Evolutionary conservation across 2,113 vertebrate genomes (phyloP), one percentile per base, ranked within the genome.

Genomic region (Probosciger aterrimus): DNA sequence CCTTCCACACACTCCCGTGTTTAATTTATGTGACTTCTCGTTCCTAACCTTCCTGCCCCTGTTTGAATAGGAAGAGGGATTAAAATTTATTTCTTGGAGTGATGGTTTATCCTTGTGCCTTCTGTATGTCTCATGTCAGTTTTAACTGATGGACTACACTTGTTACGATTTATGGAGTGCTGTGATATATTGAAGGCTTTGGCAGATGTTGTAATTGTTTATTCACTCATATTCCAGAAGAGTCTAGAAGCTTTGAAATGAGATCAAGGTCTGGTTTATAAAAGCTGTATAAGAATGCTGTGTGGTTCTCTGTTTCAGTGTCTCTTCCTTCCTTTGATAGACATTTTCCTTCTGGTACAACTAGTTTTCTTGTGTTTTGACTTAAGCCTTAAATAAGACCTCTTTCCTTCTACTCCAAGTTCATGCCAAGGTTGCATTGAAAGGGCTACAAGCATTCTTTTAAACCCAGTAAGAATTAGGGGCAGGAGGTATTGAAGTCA

Each of bases 21-120:
- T 92, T 90, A 82, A 94, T 95, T 94, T 87, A 64, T 90, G 30
- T 64, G 80, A 93, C 82, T 95, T 90, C 65, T 93, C 10, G 6
- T 92, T 91, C 55, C 78, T 93, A 94, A 69, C 63, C 76, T 77
- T 82, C 10, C 25, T 68, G 39, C 44, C 77, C 68, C 67, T 68
- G 50, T 37, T 79, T 94, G 78, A 74, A 52, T 41, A 18, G 86
- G 44, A 80, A 60, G 46, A 88, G 28, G 68, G 62, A 69, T 90
- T 85, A 80, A 69, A 19, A 78, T 86, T 31, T 65, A 65, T 92
- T 88, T 81, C 18, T 83, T 75, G 52, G 44, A 80, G 49, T 64
- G 57, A 28, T 11, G 47, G 52, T 90, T 73, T 84, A 39, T 84
- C 47, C 47, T 91, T 83, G 47, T 23, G n/a, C 64, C 60, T 95